A percentile compares a stretch with the other conserved stretches of the same genome.
phyloP scores from a whole-genome alignment of 2,113 vertebrate species.

The Rhadina sibilatrix region DNA sequence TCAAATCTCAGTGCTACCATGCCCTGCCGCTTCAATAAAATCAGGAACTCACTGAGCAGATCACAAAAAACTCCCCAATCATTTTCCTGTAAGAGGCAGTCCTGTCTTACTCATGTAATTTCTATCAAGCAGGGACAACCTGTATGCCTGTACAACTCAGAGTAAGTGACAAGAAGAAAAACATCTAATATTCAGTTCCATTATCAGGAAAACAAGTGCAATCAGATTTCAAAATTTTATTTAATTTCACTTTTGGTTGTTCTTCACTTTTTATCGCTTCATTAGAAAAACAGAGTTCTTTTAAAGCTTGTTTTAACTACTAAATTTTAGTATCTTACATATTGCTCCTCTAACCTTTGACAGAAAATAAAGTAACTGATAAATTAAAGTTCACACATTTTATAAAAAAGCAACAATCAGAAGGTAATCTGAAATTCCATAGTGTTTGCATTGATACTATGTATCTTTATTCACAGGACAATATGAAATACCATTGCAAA shows the following conservation, averaged over 20 bases:
- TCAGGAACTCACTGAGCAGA: background rate
- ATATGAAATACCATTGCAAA: background rate
- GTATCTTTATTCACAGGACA: background rate
- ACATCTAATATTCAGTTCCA: background rate
- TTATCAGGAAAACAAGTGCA: background rate
- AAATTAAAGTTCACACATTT: background rate
- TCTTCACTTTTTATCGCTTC: background rate
- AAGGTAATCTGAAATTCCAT: background rate
- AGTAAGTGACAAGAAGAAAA: background rate
- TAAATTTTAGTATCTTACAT: background rate
- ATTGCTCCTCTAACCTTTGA: background rate
- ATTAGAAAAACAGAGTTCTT: background rate
- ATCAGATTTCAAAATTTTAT: background rate
- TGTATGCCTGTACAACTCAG: background rate
- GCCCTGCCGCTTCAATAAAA: background rate
- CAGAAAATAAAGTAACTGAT: background rate
- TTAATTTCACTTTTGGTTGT: background rate
- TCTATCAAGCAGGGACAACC: background rate
- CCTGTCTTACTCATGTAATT: background rate
- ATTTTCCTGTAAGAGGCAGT: background rate
- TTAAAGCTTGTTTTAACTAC: background rate
- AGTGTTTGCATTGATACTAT: background rate
- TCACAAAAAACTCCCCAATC: background rate
- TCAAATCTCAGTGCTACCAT: fast-evolving
- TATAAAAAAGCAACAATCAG: background rate